phyloP scores from a whole-genome alignment of 2,888 invertebrate species.

The Melanostoma mellinum region DNA sequence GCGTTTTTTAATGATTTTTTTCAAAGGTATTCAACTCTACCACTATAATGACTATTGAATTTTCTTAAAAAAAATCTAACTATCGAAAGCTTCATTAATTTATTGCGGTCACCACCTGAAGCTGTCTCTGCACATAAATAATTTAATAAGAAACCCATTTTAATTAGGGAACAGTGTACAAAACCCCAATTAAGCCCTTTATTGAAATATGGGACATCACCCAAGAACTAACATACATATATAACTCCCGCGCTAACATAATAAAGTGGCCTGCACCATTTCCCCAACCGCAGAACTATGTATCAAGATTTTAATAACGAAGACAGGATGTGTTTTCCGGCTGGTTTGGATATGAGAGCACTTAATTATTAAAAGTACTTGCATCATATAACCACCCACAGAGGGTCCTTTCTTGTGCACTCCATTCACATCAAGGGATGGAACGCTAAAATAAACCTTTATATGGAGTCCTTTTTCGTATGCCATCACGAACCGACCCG shows the following conservation, averaged over 20 bases:
- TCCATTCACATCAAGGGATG: slow-evolving; percentile 4
- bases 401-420: slow-evolving; percentile 9
- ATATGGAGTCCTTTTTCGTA: not conserved
- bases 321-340: slow-evolving; percentile 38
- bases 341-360: slow-evolving; percentile 23
- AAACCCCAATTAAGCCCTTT: slow-evolving; percentile 41
- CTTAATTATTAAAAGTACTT: slow-evolving; percentile 54
- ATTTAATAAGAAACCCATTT: slow-evolving; percentile 24
- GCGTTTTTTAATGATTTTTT: no score
- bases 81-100: not conserved
- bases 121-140: slow-evolving; percentile 31
- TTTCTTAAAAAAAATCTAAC: no score
- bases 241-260: not conserved
- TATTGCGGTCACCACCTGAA: slow-evolving; percentile 15
- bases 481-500: not conserved
- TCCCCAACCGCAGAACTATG: slow-evolving; percentile 16
- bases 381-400: slow-evolving; percentile 6
- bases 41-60: no score
- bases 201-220: slow-evolving; percentile 42
- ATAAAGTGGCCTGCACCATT: not conserved
- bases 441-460: slow-evolving; percentile 21
- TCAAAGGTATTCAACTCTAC: no score
- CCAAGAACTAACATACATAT: slow-evolving; percentile 36
- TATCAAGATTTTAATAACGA: slow-evolving; percentile 49
- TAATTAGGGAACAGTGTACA: slow-evolving; percentile 25